phyloP scores from a whole-genome alignment of 1,140 invertebrate genomes.

The Nomia melanderi region DNA sequence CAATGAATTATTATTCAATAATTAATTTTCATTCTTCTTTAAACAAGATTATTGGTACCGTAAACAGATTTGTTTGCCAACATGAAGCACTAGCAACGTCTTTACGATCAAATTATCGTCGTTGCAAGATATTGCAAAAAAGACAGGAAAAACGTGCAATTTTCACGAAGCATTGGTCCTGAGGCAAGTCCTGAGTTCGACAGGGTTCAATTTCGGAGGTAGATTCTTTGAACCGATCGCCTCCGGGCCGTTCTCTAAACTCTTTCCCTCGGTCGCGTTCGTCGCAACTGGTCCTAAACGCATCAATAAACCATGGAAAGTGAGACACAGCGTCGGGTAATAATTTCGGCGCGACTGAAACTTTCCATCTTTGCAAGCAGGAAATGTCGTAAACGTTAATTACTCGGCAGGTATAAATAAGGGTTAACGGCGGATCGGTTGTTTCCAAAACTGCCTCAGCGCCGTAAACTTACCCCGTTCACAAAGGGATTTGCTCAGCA shows the following conservation, averaged over 20 bases:
- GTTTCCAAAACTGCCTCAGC: background rate
- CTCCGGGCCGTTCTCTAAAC: background rate
- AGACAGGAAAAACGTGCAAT: too few species aligned
- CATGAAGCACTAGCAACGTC: too few species aligned
- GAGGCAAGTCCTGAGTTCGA: too few species aligned
- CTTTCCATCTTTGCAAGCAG: background rate
- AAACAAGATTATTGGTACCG: too few species aligned
- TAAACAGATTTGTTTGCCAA: too few species aligned
- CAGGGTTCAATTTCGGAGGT: background rate
- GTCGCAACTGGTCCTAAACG: slow-evolving; percentile 14
- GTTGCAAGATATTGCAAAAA: background rate
- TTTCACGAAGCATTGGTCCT: too few species aligned
- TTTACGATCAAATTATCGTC: too few species aligned
- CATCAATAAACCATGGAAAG: slow-evolving; percentile 17
- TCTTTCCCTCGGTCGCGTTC: slow-evolving; percentile 9
- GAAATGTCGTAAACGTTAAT: slow-evolving; percentile 43
- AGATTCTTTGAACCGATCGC: background rate
- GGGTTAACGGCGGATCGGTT: slow-evolving; percentile 17
- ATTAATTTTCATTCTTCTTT: too few species aligned
- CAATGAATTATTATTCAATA: too few species aligned
- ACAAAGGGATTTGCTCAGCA: background rate
- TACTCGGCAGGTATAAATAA: slow-evolving; percentile 46
- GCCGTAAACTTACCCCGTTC: slow-evolving; percentile 1
- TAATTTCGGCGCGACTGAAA: slow-evolving; percentile 3
- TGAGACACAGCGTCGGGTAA: background rate